Conservation (phyloP, 2,797 vertebrate genomes). For the Lutjanus campechanus region DNA sequence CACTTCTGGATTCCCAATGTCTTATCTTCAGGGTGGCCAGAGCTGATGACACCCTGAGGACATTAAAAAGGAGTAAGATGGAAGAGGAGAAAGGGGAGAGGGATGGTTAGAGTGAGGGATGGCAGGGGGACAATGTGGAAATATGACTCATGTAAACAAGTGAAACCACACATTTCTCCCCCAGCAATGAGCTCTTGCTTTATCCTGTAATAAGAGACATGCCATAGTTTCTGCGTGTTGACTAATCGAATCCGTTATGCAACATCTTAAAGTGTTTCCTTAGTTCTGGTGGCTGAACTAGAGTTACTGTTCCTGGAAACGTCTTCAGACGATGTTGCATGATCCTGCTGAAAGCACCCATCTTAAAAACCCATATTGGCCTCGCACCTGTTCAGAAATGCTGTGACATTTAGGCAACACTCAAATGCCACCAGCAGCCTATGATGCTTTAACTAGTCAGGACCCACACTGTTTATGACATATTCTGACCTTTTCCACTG, state of each 20-base stretch:
- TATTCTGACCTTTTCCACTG: slow-evolving; percentile 61
- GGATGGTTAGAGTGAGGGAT: slow-evolving; percentile 36
- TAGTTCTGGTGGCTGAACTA: slow-evolving; percentile 17
- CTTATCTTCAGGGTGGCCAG: slow-evolving; percentile 84
- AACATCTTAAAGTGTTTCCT: slow-evolving; percentile 39
- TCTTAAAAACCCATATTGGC: slow-evolving; percentile 25
- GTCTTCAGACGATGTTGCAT: neutral
- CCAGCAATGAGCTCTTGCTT: slow-evolving; percentile 30
- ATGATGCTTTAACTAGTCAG: slow-evolving; percentile 38
- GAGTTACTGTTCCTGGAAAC: slow-evolving; percentile 27
- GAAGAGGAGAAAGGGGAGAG: slow-evolving; percentile 22
- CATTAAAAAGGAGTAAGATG: slow-evolving; percentile 43
- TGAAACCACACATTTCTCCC: slow-evolving; percentile 43
- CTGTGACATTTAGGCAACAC: slow-evolving; percentile 54
- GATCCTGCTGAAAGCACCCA: slow-evolving; percentile 8
- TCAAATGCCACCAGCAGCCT: slow-evolving; percentile 56
- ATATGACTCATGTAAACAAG: slow-evolving; percentile 51
- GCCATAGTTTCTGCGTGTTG: slow-evolving; percentile 36
- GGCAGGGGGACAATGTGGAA: slow-evolving; percentile 25
- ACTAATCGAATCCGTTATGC: slow-evolving; percentile 29
- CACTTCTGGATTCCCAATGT: slow-evolving; percentile 68
- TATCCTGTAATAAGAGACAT: slow-evolving; percentile 44
- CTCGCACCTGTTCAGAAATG: slow-evolving; percentile 44
- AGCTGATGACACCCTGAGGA: slow-evolving; percentile 65
- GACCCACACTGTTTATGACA: slow-evolving; percentile 43